Base-by-base conservation (phyloP, 1,140 invertebrate species). In the Kradibia gibbosae region DNA sequence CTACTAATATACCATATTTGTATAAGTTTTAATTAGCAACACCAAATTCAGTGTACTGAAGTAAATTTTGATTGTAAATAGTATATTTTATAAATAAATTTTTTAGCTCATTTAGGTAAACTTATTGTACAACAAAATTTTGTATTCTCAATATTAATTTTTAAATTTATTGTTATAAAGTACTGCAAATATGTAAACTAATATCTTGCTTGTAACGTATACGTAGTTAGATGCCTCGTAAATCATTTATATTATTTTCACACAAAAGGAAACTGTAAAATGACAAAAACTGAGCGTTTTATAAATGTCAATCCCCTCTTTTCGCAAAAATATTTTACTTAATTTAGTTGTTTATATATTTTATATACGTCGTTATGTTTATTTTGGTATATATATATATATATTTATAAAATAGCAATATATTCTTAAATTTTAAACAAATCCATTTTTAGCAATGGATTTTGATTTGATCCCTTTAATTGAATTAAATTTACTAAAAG, bases 381-480 rank as follows among this genome's bases (percentile, higher is more conserved):
- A 45, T 10, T n/a, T 70, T 70, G 20, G 15, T 17, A 36, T 70
- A 70, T 15, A 62, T 67, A 67, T 60, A 34, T 62, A 22, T 67
- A 39, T 67, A 39, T 53, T 53, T 53, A 53, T 53, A 53, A 53
- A 67, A n/a, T 39, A 67, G n/a, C 39, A 67, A 39, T 67, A 67
- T n/a, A 39, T 39, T 67, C 17, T 39, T 39, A 15, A 71, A 48
- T 71, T 48, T 71, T 28, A 42, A 48, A 17, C n/a, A 39, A 31
- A 74, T 74, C 50, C 53, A 55, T 31, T 4, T 57, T 75, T 13
- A 50, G 50, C 31, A 55, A 0, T 62, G 28, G 4, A 28, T 80
- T 39, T 48, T 2, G 45, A 75, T 75, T 81, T 34, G 45, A 75
- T 67, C 48, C 22, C 60, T 75, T 75, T 36, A 75, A 34, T 53